Evolutionary conservation across 2,113 vertebrate genomes (phyloP).

Genomic region (Donacobius atricapilla): DNA sequence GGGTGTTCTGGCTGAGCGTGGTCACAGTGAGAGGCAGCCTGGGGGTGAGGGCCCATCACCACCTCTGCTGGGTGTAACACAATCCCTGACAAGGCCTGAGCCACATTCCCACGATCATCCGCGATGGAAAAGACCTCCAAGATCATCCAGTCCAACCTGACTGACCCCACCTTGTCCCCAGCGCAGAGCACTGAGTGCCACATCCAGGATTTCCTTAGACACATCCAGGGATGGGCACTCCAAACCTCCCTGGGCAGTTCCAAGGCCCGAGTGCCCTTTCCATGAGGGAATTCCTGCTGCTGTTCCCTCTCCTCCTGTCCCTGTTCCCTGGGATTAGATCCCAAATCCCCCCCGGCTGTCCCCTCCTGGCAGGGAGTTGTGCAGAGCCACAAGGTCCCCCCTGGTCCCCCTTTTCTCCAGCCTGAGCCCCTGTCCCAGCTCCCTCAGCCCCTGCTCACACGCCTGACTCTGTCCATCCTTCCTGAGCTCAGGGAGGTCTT

Average conservation of each 20-base stretch:
- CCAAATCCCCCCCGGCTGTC: not conserved
- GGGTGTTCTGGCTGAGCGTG: rapidly evolving
- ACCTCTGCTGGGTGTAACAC: not conserved
- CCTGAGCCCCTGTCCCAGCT: not conserved
- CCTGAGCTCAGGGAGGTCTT: not conserved
- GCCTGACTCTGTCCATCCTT: not conserved
- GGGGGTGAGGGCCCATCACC: not conserved
- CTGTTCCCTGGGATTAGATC: not conserved
- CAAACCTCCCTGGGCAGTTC: not conserved
- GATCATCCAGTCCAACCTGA: not conserved
- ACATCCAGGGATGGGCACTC: not conserved
- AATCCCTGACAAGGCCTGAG: not conserved
- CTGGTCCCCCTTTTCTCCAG: not conserved
- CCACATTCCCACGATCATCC: no score
- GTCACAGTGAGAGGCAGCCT: not conserved
- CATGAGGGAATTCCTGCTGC: not conserved
- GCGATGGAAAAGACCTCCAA: not conserved
- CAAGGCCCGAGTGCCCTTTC: rapidly evolving
- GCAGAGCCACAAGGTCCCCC: not conserved
- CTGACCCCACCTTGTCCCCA: not conserved
- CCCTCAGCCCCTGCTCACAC: not conserved
- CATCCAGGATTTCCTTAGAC: rapidly evolving
- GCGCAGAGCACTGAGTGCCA: not conserved
- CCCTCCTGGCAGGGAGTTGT: not conserved
- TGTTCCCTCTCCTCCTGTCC: not conserved